phyloP scores from a whole-genome alignment of 2,888 invertebrate genomes.

The Lumbricus terrestris region DNA sequence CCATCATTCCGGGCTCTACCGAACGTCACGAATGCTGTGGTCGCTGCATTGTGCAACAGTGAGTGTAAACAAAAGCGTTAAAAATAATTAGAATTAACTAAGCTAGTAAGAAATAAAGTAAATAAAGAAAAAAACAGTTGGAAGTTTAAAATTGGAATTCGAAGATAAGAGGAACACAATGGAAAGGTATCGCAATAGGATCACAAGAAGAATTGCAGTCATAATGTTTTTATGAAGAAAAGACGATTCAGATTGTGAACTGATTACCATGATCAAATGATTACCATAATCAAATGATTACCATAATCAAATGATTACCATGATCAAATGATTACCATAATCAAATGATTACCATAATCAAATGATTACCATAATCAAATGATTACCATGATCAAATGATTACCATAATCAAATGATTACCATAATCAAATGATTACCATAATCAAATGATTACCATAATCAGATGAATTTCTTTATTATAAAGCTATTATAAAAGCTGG shows the following conservation, averaged over 20 bases:
- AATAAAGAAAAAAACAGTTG: neutral
- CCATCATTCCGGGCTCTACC: slow-evolving; percentile 21
- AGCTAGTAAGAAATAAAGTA: neutral
- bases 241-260: neutral
- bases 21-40: neutral
- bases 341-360: too few species aligned
- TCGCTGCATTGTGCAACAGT: slow-evolving; percentile 24
- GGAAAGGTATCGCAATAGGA: neutral
- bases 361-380: too few species aligned
- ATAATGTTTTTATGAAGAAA: neutral
- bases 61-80: neutral
- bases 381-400: too few species aligned
- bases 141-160: too few species aligned
- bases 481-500: too few species aligned
- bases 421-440: too few species aligned
- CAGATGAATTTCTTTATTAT: too few species aligned
- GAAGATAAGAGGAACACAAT: neutral
- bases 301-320: too few species aligned
- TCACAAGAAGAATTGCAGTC: neutral
- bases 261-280: neutral
- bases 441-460: too few species aligned
- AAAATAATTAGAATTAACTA: neutral
- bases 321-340: too few species aligned
- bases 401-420: too few species aligned
- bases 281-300: too few species aligned